Percentiles rank a stretch among this genome's conserved stretches.
Conservation (phyloP, 92 coral and sea anemone species). For the Bergia puertoricense region DNA sequence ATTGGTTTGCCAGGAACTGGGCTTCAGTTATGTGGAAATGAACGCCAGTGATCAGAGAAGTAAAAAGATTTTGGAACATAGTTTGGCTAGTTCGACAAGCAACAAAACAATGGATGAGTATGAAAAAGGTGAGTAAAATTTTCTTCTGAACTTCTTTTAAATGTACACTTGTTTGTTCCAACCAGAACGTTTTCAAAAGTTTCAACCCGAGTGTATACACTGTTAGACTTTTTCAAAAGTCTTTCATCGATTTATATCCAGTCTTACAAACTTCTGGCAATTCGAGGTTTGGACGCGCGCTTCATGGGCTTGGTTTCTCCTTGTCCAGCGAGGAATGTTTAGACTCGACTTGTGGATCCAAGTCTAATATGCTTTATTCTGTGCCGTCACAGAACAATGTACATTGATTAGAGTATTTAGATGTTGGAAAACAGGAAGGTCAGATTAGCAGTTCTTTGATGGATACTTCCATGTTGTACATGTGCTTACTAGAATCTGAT, state of each 20-base stretch:
- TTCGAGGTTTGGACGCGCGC: too few relatives aligned
- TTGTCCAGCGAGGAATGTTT: too few relatives aligned
- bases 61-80: conserved; percentile 82
- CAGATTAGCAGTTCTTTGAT: neutral
- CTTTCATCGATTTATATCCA: too few relatives aligned
- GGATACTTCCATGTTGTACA: too few relatives aligned
- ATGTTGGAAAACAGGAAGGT: neutral
- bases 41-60: conserved; percentile 96
- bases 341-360: too few relatives aligned
- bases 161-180: neutral
- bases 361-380: too few relatives aligned
- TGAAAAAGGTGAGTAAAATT: conserved; percentile 61
- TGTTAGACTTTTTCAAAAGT: too few relatives aligned
- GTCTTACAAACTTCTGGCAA: too few relatives aligned
- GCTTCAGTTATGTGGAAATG: conserved; percentile 88
- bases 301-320: too few relatives aligned
- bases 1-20: conserved; percentile 87
- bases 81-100: conserved; percentile 71
- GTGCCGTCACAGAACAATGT: too few relatives aligned
- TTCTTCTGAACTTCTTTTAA: neutral
- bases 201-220: neutral
- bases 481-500: too few relatives aligned
- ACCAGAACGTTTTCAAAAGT: neutral
- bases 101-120: conserved; percentile 93
- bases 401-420: neutral